Evolutionary conservation across 2,888 invertebrate species (phyloP).

Genomic region (Tribolium freemani): DNA sequence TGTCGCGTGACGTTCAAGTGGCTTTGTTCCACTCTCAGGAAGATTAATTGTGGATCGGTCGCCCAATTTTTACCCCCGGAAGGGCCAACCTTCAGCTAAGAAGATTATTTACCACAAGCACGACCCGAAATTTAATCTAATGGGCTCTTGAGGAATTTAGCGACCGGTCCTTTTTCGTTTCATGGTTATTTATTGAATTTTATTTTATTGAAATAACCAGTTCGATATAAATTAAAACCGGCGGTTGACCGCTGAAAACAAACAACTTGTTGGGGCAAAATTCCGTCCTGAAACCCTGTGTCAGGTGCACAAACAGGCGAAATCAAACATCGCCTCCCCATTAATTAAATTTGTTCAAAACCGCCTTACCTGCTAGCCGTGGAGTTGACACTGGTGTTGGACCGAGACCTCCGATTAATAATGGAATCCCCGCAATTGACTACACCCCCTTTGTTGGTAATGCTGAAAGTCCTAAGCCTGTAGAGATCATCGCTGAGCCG

Average conservation of each 20-base stretch:
- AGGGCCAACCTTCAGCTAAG: conserved; percentile 4
- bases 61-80: too few species aligned
- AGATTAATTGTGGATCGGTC: conserved; percentile 10
- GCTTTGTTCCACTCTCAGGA: conserved; percentile 12
- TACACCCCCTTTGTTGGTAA: conserved; percentile 88
- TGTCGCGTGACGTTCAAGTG: conserved; percentile 16
- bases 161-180: too few species aligned
- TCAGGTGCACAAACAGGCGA: neutral
- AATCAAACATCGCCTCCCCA: neutral
- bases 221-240: too few species aligned
- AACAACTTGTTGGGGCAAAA: neutral
- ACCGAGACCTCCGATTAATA: conserved; percentile 85
- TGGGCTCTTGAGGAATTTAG: conserved; percentile 3
- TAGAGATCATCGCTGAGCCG: conserved; percentile 87
- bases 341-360: neutral
- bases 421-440: conserved; percentile 93
- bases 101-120: conserved; percentile 28
- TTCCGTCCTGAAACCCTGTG: neutral
- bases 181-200: too few species aligned
- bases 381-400: conserved; percentile 90
- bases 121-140: conserved; percentile 8
- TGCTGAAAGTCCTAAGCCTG: conserved; percentile 87
- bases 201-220: too few species aligned
- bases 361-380: conserved; percentile 80
- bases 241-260: neutral